Evolutionary conservation across 2,888 invertebrate genomes (phyloP), one percentile per base, ranked within the genome.

Genomic region (Pachymerium ferrugineum): DNA sequence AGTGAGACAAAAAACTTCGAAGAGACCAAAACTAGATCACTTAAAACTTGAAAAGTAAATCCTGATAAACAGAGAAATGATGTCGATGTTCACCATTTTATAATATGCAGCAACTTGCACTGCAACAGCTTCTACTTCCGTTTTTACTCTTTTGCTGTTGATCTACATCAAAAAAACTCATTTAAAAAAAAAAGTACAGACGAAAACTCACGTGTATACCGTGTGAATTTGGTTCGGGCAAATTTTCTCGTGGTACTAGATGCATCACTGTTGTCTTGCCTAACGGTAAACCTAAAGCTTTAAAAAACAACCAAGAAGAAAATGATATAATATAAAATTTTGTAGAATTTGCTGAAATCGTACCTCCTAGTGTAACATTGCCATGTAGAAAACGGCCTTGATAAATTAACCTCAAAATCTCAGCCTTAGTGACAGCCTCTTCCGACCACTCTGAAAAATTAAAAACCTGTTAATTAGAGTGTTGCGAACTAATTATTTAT

Each of bases 181-280:
- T 74, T 72, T 30, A 70, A 31, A 31, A 47, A 73, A 25, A 67
- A 74, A 74, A 33, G 31, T 70, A 33, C 67, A 73, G 54, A 81
- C 78, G 79, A 78, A 79, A 80, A 77, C 76, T 74, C 76, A 10
- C 31, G 12, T 3, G 1, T 68, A 14, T 84, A 94, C 94, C 94
- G 88, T 94, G 94, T 81, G 94, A 94, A 87, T 97, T 98, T 81
- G 98, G 98, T 87, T 98, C 98, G 81, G 98, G 98, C 85, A 99
- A 87, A 85, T 96, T 97, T 86, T 99, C 99, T 86, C 98, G 89
- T 80, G 98, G 97, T 84, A 99, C 98, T 82, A 99, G 90, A 87
- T 99, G 99, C 98, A 99, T 99, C 83, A 99, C 98, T 83, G 97
- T 97, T 81, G 97, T 98, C 86, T 96, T 97, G 80, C 97, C 97